These are phyloP conservation scores for Limnephilus marmoratus DNA, from an alignment of 2,888 invertebrate genomes.

Conservation along the genomic window DNA sequence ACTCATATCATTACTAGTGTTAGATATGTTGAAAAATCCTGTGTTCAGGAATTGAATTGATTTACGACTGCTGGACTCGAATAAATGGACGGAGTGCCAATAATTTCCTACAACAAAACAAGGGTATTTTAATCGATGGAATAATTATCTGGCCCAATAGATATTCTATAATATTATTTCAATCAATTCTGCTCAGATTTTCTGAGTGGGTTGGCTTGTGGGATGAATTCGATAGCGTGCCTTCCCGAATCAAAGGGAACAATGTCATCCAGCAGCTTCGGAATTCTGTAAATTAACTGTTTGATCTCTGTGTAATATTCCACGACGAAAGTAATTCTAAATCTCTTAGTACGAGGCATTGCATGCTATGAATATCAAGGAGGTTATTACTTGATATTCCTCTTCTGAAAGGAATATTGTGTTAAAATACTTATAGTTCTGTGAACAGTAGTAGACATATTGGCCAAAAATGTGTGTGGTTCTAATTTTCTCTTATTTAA, in stretches of 20 bases:
- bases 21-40: neutral
- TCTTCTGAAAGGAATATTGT: neutral
- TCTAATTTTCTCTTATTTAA: too few relatives aligned
- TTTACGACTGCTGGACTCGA: neutral
- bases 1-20: too few relatives aligned
- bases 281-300: neutral
- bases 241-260: neutral
- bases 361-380: neutral
- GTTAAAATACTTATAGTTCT: neutral
- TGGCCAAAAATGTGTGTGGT: too few relatives aligned
- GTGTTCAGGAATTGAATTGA: neutral
- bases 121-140: neutral
- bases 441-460: too few relatives aligned
- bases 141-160: neutral
- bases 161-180: neutral
- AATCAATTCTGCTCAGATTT: neutral
- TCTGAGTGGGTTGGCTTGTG: neutral
- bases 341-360: neutral
- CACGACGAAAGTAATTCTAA: neutral
- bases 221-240: neutral
- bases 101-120: too few relatives aligned
- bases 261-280: neutral
- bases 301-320: neutral
- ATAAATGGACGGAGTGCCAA: neutral
- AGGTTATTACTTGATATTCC: neutral